These are phyloP conservation scores for Chunga burmeisteri DNA, from an alignment of 2,113 vertebrate genomes.

Conservation along the genomic window DNA sequence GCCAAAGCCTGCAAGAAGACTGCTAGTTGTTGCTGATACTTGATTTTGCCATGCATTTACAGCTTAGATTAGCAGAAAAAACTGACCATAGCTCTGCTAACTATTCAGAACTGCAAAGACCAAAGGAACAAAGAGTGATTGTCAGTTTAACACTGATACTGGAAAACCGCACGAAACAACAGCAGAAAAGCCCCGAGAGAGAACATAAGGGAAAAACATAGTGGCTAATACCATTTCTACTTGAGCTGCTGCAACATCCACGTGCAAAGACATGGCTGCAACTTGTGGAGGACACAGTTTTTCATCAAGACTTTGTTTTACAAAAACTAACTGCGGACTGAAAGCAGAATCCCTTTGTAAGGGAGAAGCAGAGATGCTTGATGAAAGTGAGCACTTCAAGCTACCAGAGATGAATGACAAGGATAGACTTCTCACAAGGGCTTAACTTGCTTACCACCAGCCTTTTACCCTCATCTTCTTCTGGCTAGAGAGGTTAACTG, in stretches of 20 bases:
- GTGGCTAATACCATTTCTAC: neutral
- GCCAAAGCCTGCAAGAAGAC: neutral
- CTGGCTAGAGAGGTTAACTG: neutral
- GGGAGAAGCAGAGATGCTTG: neutral
- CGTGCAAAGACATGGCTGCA: neutral
- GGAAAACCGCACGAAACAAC: slow-evolving; percentile 9
- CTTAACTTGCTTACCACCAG: neutral
- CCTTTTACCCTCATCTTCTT: neutral
- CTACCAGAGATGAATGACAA: neutral
- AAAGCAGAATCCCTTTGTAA: neutral
- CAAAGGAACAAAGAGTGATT: slow-evolving; percentile 54
- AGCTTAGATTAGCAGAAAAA: slow-evolving; percentile 50
- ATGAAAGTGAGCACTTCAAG: neutral
- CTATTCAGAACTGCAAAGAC: slow-evolving; percentile 28
- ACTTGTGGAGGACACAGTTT: neutral
- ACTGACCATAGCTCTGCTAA: neutral
- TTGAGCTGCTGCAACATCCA: neutral
- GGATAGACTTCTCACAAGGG: neutral
- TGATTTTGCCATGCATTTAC: slow-evolving; percentile 7
- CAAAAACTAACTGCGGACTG: neutral
- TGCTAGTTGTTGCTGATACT: neutral
- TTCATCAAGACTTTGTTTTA: neutral
- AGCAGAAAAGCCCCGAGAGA: neutral
- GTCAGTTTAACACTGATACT: slow-evolving; percentile 13
- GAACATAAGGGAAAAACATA: neutral